Evolutionary conservation across 2,113 vertebrate genomes (phyloP).

Genomic region (Ailuropoda melanoleuca): DNA sequence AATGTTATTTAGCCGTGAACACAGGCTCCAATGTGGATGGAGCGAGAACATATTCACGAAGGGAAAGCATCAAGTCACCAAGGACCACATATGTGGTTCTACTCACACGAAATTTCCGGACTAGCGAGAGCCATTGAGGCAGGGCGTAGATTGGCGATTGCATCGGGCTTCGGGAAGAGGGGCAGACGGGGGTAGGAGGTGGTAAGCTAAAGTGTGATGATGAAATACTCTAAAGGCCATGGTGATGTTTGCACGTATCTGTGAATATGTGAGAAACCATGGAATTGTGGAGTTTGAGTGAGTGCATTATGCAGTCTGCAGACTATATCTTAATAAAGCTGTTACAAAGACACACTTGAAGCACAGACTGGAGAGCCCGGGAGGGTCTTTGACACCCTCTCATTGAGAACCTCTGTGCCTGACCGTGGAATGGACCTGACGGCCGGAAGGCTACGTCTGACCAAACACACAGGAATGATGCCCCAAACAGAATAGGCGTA

Average conservation of each 20-base stretch:
- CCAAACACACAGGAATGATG: not conserved
- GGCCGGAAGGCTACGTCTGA: too few species aligned
- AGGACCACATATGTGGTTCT: not conserved
- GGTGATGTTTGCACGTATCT: not conserved
- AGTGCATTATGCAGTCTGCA: too few species aligned
- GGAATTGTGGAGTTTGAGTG: not conserved
- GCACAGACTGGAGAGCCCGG: not conserved
- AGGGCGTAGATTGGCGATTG: not conserved
- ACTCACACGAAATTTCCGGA: not conserved
- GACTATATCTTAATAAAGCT: not conserved
- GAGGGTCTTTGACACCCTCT: not conserved
- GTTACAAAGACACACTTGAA: not conserved
- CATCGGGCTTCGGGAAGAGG: not conserved
- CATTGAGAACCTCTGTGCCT: not conserved
- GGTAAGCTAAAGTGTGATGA: too few species aligned
- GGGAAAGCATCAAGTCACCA: too few species aligned
- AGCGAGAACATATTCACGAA: not conserved
- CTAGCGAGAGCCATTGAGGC: not conserved
- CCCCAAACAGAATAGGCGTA: not conserved
- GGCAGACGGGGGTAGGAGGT: not conserved
- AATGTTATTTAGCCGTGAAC: too few species aligned
- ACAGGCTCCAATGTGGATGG: fast-evolving
- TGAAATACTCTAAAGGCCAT: too few species aligned
- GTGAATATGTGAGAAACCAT: not conserved
- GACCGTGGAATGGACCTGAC: not conserved